Percentiles rank a stretch among this genome's conserved stretches.
Conservation (phyloP, 2,888 invertebrate genomes). For the Ctena decussata region DNA sequence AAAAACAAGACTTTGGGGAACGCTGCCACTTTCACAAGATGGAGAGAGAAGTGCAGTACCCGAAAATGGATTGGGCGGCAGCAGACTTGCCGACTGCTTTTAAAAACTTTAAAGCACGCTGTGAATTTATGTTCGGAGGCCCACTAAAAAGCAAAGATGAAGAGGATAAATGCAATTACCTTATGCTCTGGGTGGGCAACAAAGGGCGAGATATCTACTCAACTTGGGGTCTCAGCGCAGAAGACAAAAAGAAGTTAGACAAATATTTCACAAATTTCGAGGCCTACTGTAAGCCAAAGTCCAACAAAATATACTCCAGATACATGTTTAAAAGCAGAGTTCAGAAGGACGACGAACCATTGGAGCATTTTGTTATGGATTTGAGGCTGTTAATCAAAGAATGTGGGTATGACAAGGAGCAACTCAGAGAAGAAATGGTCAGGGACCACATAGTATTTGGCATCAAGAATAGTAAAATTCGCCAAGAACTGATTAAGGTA, state of each 20-base stretch:
- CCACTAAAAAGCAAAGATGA: conserved; percentile 45
- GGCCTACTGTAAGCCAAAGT: conserved; percentile 43
- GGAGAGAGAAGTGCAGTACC: neutral
- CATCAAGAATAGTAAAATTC: no score
- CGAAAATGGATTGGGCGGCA: neutral
- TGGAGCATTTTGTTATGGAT: conserved; percentile 62
- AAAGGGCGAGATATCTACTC: conserved; percentile 46
- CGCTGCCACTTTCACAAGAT: neutral
- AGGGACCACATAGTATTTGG: neutral
- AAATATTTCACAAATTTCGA: conserved; percentile 29
- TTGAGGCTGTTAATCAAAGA: conserved; percentile 52
- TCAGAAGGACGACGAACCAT: conserved; percentile 40
- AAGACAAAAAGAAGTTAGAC: conserved; percentile 21
- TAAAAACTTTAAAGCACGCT: conserved; percentile 47
- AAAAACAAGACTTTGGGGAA: neutral
- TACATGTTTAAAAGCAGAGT: conserved; percentile 53
- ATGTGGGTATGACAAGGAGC: conserved; percentile 46
- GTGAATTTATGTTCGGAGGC: conserved; percentile 55
- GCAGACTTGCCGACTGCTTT: conserved; percentile 35
- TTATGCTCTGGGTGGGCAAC: conserved; percentile 61
- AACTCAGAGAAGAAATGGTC: neutral
- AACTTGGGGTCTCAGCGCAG: conserved; percentile 40
- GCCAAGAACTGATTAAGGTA: conserved; percentile 45
- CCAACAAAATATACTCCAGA: conserved; percentile 49
- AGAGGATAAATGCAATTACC: conserved; percentile 49